These are phyloP conservation scores for Hippoglossus stenolepis DNA, from an alignment of 2,113 vertebrate species.

Conservation along the genomic window DNA sequence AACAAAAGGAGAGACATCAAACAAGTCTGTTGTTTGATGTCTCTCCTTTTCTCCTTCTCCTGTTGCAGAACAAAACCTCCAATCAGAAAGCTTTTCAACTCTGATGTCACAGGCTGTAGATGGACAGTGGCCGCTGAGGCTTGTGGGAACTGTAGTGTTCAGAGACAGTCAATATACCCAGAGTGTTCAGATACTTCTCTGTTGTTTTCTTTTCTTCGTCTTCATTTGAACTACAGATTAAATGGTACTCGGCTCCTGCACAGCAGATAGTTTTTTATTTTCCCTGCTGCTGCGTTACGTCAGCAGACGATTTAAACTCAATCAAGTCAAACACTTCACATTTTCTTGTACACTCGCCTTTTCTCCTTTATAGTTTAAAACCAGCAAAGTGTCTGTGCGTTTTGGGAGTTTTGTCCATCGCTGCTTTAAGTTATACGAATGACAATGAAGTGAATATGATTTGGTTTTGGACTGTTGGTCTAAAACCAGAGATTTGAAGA, in stretches of 20 bases:
- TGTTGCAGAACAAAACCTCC: neutral
- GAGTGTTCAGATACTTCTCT: neutral
- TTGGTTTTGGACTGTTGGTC: neutral
- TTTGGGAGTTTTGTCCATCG: constrained; percentile 10
- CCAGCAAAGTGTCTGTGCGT: neutral
- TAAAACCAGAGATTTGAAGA: too few relatives aligned
- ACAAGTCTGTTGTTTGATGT: too few relatives aligned
- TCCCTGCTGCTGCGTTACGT: neutral
- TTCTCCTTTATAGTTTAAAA: neutral
- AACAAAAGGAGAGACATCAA: neutral
- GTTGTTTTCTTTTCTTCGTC: neutral
- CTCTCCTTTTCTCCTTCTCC: too few relatives aligned
- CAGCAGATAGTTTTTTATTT: too few relatives aligned
- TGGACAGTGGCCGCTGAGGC: neutral
- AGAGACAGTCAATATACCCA: neutral
- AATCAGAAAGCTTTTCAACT: neutral
- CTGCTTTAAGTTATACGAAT: neutral
- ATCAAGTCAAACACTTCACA: neutral
- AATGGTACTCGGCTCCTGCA: too few relatives aligned
- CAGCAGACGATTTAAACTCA: neutral
- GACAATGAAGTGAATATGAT: too few relatives aligned
- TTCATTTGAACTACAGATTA: neutral
- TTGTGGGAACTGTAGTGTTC: constrained; percentile 28
- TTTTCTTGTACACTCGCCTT: constrained; percentile 7
- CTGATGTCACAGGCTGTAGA: neutral